Conservation (phyloP, 2,888 invertebrate species). For the Bursaphelenchus okinawaensis region DNA sequence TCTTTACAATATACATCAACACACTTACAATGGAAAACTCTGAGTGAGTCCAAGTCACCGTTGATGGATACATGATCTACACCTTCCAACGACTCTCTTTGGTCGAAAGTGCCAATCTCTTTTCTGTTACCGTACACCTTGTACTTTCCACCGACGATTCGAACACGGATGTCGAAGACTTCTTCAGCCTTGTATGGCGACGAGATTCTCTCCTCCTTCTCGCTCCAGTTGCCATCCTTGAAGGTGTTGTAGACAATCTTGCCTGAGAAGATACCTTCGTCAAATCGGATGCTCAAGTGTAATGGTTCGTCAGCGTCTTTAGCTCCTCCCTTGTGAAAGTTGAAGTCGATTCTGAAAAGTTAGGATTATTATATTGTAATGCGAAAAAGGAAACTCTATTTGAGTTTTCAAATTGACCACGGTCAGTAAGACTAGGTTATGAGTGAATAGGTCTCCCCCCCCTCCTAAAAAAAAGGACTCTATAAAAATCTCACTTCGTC, state of each 20-base stretch:
- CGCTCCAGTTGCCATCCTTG: conserved; percentile 54
- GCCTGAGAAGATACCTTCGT: conserved; percentile 48
- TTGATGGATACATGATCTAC: conserved; percentile 55
- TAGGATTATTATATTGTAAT: neutral
- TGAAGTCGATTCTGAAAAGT: conserved; percentile 50
- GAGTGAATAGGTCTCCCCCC: neutral
- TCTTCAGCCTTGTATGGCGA: conserved; percentile 52
- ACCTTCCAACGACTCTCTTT: conserved; percentile 46
- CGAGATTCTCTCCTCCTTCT: conserved; percentile 50
- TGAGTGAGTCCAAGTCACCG: conserved; percentile 47
- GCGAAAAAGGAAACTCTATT: too few relatives aligned
- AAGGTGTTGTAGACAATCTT: conserved; percentile 52
- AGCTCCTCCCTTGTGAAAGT: conserved; percentile 53
- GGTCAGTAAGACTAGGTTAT: too few relatives aligned
- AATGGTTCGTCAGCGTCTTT: conserved; percentile 54
- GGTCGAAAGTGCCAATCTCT: conserved; percentile 54
- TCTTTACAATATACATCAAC: too few relatives aligned
- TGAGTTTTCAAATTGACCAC: too few relatives aligned
- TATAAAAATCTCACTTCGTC: too few relatives aligned
- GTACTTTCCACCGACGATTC: conserved; percentile 51
- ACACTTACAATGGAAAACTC: conserved; percentile 27
- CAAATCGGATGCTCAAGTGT: conserved; percentile 55
- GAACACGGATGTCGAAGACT: conserved; percentile 53
- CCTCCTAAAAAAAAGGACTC: too few relatives aligned
- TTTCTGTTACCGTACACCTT: conserved; percentile 54